Percentiles rank a stretch among this genome's conserved stretches.
Conservation (phyloP, 2,888 invertebrate genomes). For the Drosophila colorata region DNA sequence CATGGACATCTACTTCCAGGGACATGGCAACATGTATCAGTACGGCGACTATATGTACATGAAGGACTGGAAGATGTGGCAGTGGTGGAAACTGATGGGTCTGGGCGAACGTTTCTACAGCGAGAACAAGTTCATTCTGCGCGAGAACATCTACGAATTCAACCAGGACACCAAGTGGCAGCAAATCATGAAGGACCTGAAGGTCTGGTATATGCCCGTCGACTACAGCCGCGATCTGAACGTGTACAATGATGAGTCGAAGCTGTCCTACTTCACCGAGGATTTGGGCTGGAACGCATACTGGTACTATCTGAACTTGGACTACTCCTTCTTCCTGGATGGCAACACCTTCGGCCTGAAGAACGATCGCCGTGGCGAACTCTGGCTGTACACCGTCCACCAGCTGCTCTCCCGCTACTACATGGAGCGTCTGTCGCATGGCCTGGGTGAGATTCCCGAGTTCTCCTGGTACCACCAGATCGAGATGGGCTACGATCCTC, state of each 20-base stretch:
- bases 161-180: slow-evolving; percentile 71
- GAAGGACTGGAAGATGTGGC: slow-evolving; percentile 82
- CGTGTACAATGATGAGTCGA: slow-evolving; percentile 86
- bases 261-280: slow-evolving; percentile 90
- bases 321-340: slow-evolving; percentile 89
- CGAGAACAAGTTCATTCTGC: slow-evolving; percentile 71
- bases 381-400: slow-evolving; percentile 88
- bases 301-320: slow-evolving; percentile 88
- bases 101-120: slow-evolving; percentile 75
- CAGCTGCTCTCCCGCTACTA: slow-evolving; percentile 91
- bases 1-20: slow-evolving; percentile 72
- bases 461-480: slow-evolving; percentile 87
- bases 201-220: slow-evolving; percentile 84
- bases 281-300: slow-evolving; percentile 89
- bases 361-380: slow-evolving; percentile 88
- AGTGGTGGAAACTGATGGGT: slow-evolving; percentile 83
- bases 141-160: slow-evolving; percentile 75
- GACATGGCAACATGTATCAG: slow-evolving; percentile 52
- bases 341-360: slow-evolving; percentile 86
- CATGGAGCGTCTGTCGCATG: slow-evolving; percentile 90
- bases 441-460: slow-evolving; percentile 88
- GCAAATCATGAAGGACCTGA: slow-evolving; percentile 66
- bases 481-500: slow-evolving; percentile 88
- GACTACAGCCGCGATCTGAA: slow-evolving; percentile 87
- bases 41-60: slow-evolving; percentile 69